Evolutionary conservation across 30 jellyfish, hydroid and myxozoan genomes (phyloP), one percentile per base, ranked within the genome.

Genomic region (Aurelia aurita): DNA sequence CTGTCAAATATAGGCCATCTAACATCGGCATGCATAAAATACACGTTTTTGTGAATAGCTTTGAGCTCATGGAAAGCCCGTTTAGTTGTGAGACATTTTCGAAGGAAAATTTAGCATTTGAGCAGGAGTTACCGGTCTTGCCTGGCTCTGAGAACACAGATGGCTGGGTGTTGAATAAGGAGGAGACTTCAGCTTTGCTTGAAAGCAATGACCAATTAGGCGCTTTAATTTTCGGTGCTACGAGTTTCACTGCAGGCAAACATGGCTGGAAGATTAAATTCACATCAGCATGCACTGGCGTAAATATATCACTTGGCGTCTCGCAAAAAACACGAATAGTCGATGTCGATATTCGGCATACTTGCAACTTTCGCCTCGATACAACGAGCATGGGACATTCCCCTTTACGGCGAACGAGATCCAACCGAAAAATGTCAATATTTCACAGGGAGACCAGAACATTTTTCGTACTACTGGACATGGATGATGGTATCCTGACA

Each of bases 241-340:
- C 65, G 47, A 61, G 87, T 10, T 83, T 83, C 80, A 47, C 87
- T 12, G 76, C 26, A 6, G 93, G 93, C 21, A 83, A 83, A 43
- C 93, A 83, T 47, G 93, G 93, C 64, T 83, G 93, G 93, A 66
- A 68, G 57, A 66, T 83, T 3, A 83, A 83, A 63, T 83, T 83
- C 87, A 70, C 93, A 46, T 68, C 86, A 49, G 93, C 93, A 13
- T 83, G 93, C 71, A 75, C 93, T 2, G 85, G 87, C 35, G 93
- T 83, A 19, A 53, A 58, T 43, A 83, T 83, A 23, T 57, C 93
- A 5, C 72, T 83, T 26, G 93, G 93, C 1, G 93, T 83, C 65
- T 83, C 93, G n/a, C 87, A 39, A 54, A 83, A 83, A 86, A 83
- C 93, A 0, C 62, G 93, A n/a, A 49, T 83, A 21, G 49, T 83